Percentiles rank a stretch among this genome's conserved stretches.
These are phyloP conservation scores for Pocota personata DNA, from an alignment of 2,888 invertebrate species.

Conservation along the genomic window DNA sequence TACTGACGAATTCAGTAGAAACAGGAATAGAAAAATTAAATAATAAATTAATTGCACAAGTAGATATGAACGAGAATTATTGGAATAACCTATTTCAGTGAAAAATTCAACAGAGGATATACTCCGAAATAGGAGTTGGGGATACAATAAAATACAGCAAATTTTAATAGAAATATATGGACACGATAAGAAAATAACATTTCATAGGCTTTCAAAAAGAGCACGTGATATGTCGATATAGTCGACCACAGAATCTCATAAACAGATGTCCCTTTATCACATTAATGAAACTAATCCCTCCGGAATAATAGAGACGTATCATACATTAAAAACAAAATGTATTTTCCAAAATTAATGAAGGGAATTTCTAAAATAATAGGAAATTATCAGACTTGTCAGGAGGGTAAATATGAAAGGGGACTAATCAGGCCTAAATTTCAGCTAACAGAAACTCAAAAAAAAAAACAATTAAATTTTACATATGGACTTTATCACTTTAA, in stretches of 20 bases:
- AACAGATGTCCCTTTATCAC: no score
- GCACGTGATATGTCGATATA: no score
- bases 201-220: no score
- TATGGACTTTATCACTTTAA: neutral
- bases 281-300: neutral
- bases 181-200: no score
- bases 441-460: neutral
- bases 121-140: no score
- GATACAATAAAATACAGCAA: neutral
- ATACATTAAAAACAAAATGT: slow-evolving; percentile 9
- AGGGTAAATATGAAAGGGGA: slow-evolving; percentile 4
- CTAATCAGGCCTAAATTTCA: neutral
- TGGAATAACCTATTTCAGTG: no score
- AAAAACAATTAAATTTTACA: neutral
- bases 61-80: no score
- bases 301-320: slow-evolving; percentile 1
- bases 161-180: no score
- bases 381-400: slow-evolving; percentile 19
- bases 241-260: no score
- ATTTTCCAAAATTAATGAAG: slow-evolving; percentile 1
- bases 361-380: neutral
- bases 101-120: no score
- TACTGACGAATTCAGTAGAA: neutral
- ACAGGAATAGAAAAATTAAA: neutral
- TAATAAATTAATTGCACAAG: neutral